Evolutionary conservation across 2,113 vertebrate genomes (phyloP).

Genomic region (Crocuta crocuta): DNA sequence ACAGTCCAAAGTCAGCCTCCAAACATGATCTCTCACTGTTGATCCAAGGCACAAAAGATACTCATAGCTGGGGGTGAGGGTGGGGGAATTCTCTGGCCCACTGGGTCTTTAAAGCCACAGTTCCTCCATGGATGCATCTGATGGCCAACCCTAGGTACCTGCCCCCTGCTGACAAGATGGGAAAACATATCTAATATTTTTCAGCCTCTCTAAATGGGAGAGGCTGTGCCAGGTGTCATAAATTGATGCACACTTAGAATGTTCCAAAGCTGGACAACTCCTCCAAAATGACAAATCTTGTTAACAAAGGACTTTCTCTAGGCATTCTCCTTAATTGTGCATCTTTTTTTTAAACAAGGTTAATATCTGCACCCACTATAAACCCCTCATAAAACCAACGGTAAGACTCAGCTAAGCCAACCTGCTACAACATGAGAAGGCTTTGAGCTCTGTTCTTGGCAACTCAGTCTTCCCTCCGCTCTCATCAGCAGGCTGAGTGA

Average conservation of each 20-base stretch:
- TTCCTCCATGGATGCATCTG: background rate
- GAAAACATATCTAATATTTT: background rate
- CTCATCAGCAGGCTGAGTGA: background rate
- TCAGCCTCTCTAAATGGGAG: background rate
- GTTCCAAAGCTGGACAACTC: background rate
- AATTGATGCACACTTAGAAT: background rate
- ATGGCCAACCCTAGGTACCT: background rate
- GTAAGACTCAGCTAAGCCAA: slow-evolving; percentile 13
- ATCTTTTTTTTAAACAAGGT: background rate
- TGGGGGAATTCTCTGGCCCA: background rate
- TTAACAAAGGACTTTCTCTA: slow-evolving; percentile 12
- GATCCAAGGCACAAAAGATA: background rate
- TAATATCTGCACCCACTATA: background rate
- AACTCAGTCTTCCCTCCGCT: background rate
- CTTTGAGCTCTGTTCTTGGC: slow-evolving; percentile 12
- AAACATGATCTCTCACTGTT: background rate
- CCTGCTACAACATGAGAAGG: background rate
- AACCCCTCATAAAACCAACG: background rate
- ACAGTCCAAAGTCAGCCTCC: background rate
- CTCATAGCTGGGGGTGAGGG: background rate
- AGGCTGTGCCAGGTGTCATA: background rate
- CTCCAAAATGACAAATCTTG: background rate
- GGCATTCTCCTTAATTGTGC: background rate
- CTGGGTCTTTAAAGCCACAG: background rate
- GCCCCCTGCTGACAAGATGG: background rate